Conservation (phyloP, 2,797 vertebrate genomes). For the Trematomus bernacchii region DNA sequence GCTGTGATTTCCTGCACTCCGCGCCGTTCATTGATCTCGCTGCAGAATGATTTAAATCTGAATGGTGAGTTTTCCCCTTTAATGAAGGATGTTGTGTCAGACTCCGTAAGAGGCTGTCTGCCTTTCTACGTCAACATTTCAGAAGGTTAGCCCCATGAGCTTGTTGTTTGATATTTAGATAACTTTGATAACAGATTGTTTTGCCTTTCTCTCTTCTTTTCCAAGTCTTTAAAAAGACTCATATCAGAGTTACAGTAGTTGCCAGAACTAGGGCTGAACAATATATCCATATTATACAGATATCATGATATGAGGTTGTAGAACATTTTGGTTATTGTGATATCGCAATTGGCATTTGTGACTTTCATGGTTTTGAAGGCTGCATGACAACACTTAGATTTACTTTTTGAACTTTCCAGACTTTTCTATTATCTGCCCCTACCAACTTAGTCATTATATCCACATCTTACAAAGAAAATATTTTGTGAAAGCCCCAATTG, state of each 20-base stretch:
- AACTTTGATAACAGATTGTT: slow-evolving; percentile 13
- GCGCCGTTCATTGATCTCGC: slow-evolving; percentile 62
- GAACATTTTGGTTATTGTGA: too few species aligned
- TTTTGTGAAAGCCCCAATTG: too few species aligned
- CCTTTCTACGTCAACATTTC: slow-evolving; percentile 18
- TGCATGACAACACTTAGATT: too few species aligned
- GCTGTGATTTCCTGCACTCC: slow-evolving; percentile 57
- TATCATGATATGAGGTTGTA: too few species aligned
- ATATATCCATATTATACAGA: too few species aligned
- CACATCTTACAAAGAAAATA: too few species aligned
- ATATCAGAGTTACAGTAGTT: background rate
- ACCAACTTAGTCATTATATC: too few species aligned
- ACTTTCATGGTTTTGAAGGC: too few species aligned
- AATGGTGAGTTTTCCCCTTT: slow-evolving; percentile 55
- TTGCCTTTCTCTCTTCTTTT: background rate
- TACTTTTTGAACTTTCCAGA: too few species aligned
- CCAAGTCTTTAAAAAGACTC: background rate
- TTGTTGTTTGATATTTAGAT: slow-evolving; percentile 15
- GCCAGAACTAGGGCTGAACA: background rate
- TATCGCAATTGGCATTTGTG: too few species aligned
- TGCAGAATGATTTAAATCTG: slow-evolving; percentile 66
- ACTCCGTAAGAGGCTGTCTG: slow-evolving; percentile 16
- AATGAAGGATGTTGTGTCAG: slow-evolving; percentile 49
- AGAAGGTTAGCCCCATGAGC: slow-evolving; percentile 19
- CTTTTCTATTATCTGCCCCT: too few species aligned